Evolutionary conservation across 2,888 invertebrate species (phyloP), one percentile per base, ranked within the genome.

Genomic region (Drosophila affinis): DNA sequence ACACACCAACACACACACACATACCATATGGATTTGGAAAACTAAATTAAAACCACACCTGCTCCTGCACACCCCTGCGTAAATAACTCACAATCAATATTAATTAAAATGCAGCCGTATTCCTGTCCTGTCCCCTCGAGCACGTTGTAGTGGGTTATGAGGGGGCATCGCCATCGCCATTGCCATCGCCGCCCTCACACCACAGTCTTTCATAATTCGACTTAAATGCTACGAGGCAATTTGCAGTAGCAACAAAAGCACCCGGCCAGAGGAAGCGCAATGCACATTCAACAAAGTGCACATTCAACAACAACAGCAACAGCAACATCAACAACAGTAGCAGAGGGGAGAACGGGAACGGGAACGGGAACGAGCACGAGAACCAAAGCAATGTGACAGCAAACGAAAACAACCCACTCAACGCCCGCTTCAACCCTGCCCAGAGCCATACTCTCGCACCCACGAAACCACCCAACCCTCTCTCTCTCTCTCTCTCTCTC

Each of bases 191-290:
- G 21, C 47, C 48, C 54, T 29, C 45, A 48, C 39, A 29, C 56
- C 56, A 44, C 67, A 56, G 60, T 72, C 80, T 80, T 83, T 88
- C 87, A 83, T 83, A 83, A 83, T 88, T 83, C 87, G 83, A 81
- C 88, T 88, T 83, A 83, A 83, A 88, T 79, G 84, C 87, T 87
- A 81, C 84, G 69, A 79, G 88, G 87, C 89, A 84, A 88, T 85
- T 87, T 87, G 67, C 84, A 81, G 87, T 74, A 70, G 74, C 59
- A 60, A 47, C 70, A 77, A 70, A 74, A 72, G 68, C 58, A 75
- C 58, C 59, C 44, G 57, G 57, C 63, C 49, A 34, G 54, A 55
- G 63, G 61, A 70, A 77, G 78, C 77, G 77, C 88, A 84, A 73
- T 88, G 86, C 87, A 85, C 82, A 85, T 85, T 88, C 76, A 78